Base-by-base conservation (phyloP, 2,797 vertebrate species). In the Mionectes olivaceus region DNA sequence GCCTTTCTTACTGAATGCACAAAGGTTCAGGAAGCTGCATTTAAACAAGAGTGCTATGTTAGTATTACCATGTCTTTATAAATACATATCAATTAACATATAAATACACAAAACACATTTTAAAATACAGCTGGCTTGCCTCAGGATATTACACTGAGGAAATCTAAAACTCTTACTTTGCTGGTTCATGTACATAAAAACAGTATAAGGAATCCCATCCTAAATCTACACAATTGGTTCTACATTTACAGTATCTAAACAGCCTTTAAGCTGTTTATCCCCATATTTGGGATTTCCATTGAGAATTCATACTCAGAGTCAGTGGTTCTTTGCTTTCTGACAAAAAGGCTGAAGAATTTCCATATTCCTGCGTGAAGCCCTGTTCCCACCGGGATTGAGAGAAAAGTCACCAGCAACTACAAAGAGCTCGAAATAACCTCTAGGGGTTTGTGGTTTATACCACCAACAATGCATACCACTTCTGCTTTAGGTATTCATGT, bases 81-180 rank as follows among this genome's bases (percentile, higher is more conserved):
- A 94, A 95, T 87, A 94, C 32, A 87, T 25, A 77, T 25, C 25
- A 47, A 74, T 70, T 83, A 81, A 87, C 52, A 67, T 41, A 53
- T 9, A 76, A 63, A 89, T 90, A 19, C 27, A 56, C 17, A 70
- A 37, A 87, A 50, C 4, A 43, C 5, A 25, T 49, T 68, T 33
- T 35, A 77, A 94, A 83, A 75, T 59, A 61, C 93, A 89, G 77
- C 49, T 95, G 91, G 15, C n/a, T 87, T 92, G 50, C 88, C 81
- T 89, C 68, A 63, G 68, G 83, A 50, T 87, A 67, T 79, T 74
- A 60, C 49, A 41, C 27, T 46, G 39, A 46, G 37, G 63, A 68
- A 75, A 75, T 43, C 53, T 64, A 87, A 77, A 83, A 64, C 61
- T 27, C 44, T 74, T 65, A 19, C 37, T 78, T 90, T 3, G 3